Evolutionary conservation across 1,140 invertebrate species (phyloP).

Genomic region (Tetraneura akinire): DNA sequence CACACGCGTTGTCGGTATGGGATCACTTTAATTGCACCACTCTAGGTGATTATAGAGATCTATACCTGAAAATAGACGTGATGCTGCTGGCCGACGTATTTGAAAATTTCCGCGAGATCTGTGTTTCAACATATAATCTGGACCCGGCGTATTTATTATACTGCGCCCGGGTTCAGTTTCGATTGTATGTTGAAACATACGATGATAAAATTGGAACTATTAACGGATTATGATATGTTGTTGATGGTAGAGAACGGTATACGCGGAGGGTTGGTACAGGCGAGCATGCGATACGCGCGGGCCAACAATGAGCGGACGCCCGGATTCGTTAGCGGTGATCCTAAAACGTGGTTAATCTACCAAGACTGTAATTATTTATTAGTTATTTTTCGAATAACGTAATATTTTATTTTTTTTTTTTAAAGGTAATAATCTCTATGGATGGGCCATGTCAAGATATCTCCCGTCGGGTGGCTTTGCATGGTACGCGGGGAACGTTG

Average conservation of each 20-base stretch:
- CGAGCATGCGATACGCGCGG: conserved; percentile 57
- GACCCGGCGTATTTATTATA: conserved; percentile 56
- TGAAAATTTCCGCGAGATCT: conserved; percentile 59
- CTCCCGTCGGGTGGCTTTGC: background rate
- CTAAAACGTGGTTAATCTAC: conserved; percentile 59
- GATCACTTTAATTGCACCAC: background rate
- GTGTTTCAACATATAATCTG: conserved; percentile 52
- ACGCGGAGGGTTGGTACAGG: conserved; percentile 57
- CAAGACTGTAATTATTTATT: conserved; percentile 56
- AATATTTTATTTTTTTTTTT: background rate
- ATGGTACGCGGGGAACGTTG: background rate
- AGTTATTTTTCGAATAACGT: background rate
- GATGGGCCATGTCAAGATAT: background rate
- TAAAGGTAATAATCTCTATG: background rate
- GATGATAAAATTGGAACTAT: conserved; percentile 60
- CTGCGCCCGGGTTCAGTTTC: conserved; percentile 59
- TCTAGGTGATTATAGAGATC: background rate
- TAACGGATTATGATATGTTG: conserved; percentile 60
- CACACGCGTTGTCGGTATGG: background rate
- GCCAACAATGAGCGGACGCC: conserved; percentile 61
- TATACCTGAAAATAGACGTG: background rate
- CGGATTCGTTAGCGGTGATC: conserved; percentile 58
- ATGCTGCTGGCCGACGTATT: too few relatives aligned
- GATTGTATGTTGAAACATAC: conserved; percentile 60
- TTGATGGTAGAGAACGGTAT: conserved; percentile 58